Evolutionary conservation across 2,888 invertebrate species (phyloP).

Genomic region (Parnassius glacialis): DNA sequence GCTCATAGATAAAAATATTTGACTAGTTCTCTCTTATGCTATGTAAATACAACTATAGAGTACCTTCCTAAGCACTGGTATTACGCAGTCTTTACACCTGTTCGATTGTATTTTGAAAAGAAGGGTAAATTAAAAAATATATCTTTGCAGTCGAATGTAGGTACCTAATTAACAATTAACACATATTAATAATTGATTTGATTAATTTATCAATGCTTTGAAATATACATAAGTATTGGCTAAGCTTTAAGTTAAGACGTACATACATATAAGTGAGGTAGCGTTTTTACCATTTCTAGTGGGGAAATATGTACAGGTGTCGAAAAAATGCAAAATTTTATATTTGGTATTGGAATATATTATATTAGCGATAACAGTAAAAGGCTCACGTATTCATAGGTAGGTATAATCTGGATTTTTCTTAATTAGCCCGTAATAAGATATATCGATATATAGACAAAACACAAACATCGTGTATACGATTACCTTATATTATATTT

Average conservation of each 20-base stretch:
- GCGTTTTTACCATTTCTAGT: conserved; percentile 78
- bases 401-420: conserved; percentile 33
- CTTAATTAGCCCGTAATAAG: conserved; percentile 50
- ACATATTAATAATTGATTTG: conserved; percentile 12
- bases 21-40: conserved; percentile 75
- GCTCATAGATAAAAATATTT: conserved; percentile 65
- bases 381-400: conserved; percentile 35
- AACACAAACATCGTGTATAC: conserved; percentile 51
- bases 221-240: conserved; percentile 52
- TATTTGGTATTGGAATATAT: conserved; percentile 62
- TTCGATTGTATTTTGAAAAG: conserved; percentile 33
- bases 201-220: conserved; percentile 32
- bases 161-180: conserved; percentile 22
- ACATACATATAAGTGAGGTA: conserved; percentile 70
- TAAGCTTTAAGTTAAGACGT: conserved; percentile 72
- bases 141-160: conserved; percentile 29
- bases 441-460: conserved; percentile 56
- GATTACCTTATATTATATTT: conserved; percentile 53
- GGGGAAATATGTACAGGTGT: conserved; percentile 76
- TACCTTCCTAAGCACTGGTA: conserved; percentile 70
- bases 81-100: conserved; percentile 68
- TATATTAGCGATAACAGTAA: conserved; percentile 42
- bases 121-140: conserved; percentile 6
- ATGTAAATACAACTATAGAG: conserved; percentile 53
- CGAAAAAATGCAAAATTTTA: conserved; percentile 59